Percentiles rank a stretch among this genome's conserved stretches.
Conservation (phyloP, 1,140 invertebrate species). For the Watersipora subatra region DNA sequence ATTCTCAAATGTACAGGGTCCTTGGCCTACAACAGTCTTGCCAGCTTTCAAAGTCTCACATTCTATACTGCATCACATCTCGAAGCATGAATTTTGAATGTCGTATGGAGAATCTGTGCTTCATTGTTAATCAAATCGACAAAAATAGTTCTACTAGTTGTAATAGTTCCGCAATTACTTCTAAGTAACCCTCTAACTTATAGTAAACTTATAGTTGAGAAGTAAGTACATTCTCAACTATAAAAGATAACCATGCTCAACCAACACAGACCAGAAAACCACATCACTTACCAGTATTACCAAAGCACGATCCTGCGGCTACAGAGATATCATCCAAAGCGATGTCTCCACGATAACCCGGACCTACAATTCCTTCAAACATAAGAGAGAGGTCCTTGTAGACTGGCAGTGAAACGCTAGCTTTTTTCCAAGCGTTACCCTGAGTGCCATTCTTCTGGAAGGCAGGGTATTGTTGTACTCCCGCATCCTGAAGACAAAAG, state of each 20-base stretch:
- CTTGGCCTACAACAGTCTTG: background rate
- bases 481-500: background rate
- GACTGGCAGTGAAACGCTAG: background rate
- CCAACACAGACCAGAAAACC: slow-evolving; percentile 15
- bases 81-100: too few relatives aligned
- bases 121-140: too few relatives aligned
- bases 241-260: slow-evolving; percentile 16
- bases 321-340: slow-evolving; percentile 59
- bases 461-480: background rate
- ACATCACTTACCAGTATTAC: slow-evolving; percentile 3
- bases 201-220: too few relatives aligned
- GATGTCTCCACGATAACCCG: slow-evolving; percentile 52
- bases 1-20: background rate
- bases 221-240: too few relatives aligned
- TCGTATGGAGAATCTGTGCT: too few relatives aligned
- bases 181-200: too few relatives aligned
- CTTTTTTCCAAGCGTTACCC: slow-evolving; percentile 18
- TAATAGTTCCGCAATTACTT: too few relatives aligned
- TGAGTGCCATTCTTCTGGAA: slow-evolving; percentile 14
- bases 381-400: slow-evolving; percentile 39
- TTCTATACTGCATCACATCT: too few relatives aligned
- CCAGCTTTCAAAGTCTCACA: too few relatives aligned
- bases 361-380: slow-evolving; percentile 51
- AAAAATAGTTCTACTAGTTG: too few relatives aligned
- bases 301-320: slow-evolving; percentile 38